Percentiles rank a stretch among this genome's conserved stretches.
Conservation (phyloP, 35 echinoderm and acorn worm genomes). For the Strongylocentrotus purpuratus region DNA sequence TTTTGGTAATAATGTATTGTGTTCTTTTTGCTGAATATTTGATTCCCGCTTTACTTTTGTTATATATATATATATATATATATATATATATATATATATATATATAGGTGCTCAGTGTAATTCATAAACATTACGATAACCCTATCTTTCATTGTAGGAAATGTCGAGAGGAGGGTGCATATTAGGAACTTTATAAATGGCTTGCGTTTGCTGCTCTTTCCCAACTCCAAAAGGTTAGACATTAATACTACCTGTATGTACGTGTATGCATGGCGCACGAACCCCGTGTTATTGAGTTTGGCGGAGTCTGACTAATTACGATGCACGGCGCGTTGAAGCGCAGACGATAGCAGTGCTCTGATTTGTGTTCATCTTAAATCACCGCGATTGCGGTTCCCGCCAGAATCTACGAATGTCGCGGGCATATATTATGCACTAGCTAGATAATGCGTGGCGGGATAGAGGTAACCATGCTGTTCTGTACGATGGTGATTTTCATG, state of each 20-base stretch:
- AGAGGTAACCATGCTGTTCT: background rate
- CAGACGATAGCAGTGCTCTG: conserved; percentile 14
- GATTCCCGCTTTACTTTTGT: too few species aligned
- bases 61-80: too few species aligned
- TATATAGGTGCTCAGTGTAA: too few species aligned
- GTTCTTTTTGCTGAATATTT: too few species aligned
- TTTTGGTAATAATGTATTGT: too few species aligned
- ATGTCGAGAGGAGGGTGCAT: too few species aligned
- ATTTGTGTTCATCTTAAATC: conserved; percentile 19
- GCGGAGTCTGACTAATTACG: conserved; percentile 1
- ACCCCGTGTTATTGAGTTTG: background rate
- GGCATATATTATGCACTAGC: background rate
- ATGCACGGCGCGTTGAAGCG: background rate
- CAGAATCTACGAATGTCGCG: background rate
- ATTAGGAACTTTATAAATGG: too few species aligned
- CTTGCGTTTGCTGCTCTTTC: background rate
- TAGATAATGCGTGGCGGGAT: background rate
- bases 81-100: too few species aligned
- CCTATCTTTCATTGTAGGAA: too few species aligned
- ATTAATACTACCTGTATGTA: background rate
- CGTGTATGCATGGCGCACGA: background rate
- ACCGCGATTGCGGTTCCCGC: background rate
- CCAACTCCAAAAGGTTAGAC: too few species aligned
- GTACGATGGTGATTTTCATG: background rate
- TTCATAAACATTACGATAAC: too few species aligned